Evolutionary conservation across 1,140 invertebrate species (phyloP).

Genomic region (Drosophila nigrodunni): DNA sequence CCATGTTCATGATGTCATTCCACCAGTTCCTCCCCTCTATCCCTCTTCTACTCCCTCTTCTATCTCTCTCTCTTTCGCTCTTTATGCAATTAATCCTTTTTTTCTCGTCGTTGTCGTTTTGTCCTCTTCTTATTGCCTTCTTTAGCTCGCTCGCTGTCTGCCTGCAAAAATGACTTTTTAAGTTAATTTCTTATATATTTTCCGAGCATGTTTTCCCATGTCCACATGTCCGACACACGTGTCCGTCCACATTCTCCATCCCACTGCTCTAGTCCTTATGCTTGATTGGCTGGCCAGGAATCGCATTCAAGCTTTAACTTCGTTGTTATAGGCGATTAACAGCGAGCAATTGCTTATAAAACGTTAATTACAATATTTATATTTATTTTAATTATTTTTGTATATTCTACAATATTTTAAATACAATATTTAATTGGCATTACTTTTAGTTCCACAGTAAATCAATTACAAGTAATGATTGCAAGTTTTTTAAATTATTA

Average conservation of each 20-base stretch:
- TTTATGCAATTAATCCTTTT: conserved; percentile 80
- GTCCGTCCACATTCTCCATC: neutral
- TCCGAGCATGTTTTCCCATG: conserved; percentile 57
- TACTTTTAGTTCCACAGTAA: too few species aligned
- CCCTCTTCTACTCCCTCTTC: neutral
- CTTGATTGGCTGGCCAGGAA: conserved; percentile 33
- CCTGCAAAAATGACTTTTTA: conserved; percentile 74
- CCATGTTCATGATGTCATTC: conserved; percentile 34
- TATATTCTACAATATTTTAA: neutral
- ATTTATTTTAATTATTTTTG: neutral
- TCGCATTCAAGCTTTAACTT: conserved; percentile 23
- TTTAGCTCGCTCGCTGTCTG: conserved; percentile 53
- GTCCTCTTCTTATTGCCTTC: conserved; percentile 33
- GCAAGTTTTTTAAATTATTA: too few species aligned
- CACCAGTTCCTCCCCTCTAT: conserved; percentile 19
- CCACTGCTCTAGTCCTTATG: conserved; percentile 12
- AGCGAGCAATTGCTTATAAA: conserved; percentile 5
- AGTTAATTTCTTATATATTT: conserved; percentile 77
- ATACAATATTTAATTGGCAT: too few species aligned
- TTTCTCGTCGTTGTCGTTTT: conserved; percentile 25
- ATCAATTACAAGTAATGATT: too few species aligned
- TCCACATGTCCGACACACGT: conserved; percentile 36
- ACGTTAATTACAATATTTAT: neutral
- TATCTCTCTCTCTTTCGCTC: conserved; percentile 1
- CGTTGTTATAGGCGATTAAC: conserved; percentile 13